Evolutionary conservation across 30 jellyfish, hydroid and myxozoan species (phyloP).

Genomic region (Phacellophora camtschatica): DNA sequence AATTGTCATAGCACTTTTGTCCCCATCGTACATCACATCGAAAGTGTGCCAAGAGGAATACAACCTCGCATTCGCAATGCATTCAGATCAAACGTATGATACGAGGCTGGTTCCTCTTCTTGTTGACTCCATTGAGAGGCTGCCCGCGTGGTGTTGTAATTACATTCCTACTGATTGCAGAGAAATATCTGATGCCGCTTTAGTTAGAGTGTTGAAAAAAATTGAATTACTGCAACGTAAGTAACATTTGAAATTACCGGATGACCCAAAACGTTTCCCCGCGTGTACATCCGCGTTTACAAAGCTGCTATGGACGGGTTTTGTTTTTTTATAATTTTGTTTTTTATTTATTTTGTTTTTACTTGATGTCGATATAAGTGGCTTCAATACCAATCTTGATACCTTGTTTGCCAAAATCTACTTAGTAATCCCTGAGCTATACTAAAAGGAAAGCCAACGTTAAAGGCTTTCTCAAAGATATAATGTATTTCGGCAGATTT

Average conservation of each 20-base stretch:
- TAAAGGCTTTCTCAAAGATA: no score
- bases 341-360: no score
- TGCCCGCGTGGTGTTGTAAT: conserved; percentile 86
- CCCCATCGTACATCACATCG: conserved; percentile 75
- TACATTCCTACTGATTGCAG: conserved; percentile 57
- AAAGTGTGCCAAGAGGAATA: conserved; percentile 95
- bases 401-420: no score
- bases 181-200: conserved; percentile 13
- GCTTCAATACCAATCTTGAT: no score
- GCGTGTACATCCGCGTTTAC: no score
- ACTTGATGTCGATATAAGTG: no score
- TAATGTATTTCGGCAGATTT: no score
- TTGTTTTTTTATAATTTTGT: no score
- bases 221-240: conserved; percentile 7
- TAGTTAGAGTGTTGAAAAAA: conserved; percentile 3
- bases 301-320: no score
- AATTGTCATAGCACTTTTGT: conserved; percentile 68
- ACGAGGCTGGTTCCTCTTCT: conserved; percentile 56
- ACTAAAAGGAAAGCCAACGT: no score
- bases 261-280: no score
- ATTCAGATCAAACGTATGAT: conserved; percentile 52
- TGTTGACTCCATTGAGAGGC: conserved; percentile 49
- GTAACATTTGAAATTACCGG: not conserved
- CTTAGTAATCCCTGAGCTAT: no score
- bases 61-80: conserved; percentile 86